Evolutionary conservation across 2,113 vertebrate species (phyloP).

Genomic region (Serinus canaria): DNA sequence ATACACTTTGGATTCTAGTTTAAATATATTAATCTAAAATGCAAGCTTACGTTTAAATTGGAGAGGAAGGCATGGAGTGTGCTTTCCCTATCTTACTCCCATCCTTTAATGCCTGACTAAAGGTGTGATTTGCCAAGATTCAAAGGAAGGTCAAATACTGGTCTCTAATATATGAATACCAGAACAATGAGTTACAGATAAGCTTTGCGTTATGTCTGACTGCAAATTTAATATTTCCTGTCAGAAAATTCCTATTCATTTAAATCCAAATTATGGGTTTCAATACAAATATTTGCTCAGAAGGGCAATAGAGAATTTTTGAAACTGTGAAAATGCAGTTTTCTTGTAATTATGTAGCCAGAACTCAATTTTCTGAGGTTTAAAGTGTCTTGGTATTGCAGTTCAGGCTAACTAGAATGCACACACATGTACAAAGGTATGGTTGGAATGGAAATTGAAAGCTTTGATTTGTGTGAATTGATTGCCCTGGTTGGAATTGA

Average conservation of each 20-base stretch:
- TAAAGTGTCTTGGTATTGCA: background rate
- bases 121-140: background rate
- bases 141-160: background rate
- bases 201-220: background rate
- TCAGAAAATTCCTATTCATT: background rate
- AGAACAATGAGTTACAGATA: background rate
- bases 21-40: slow-evolving; percentile 28
- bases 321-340: background rate
- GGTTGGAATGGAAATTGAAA: background rate
- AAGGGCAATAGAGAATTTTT: background rate
- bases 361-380: background rate
- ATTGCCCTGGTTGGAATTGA: background rate
- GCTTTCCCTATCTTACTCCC: background rate
- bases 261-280: background rate
- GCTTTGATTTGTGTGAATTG: background rate
- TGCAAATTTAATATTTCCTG: slow-evolving; percentile 4
- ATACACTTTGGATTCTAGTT: background rate
- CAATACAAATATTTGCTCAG: background rate
- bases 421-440: background rate
- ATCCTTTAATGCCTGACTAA: background rate
- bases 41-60: slow-evolving; percentile 8
- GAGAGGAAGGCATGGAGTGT: background rate
- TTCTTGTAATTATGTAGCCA: background rate
- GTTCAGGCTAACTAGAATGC: background rate
- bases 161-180: background rate